Evolutionary conservation across 2,888 invertebrate species (phyloP).

Genomic region (Philaethria dido): DNA sequence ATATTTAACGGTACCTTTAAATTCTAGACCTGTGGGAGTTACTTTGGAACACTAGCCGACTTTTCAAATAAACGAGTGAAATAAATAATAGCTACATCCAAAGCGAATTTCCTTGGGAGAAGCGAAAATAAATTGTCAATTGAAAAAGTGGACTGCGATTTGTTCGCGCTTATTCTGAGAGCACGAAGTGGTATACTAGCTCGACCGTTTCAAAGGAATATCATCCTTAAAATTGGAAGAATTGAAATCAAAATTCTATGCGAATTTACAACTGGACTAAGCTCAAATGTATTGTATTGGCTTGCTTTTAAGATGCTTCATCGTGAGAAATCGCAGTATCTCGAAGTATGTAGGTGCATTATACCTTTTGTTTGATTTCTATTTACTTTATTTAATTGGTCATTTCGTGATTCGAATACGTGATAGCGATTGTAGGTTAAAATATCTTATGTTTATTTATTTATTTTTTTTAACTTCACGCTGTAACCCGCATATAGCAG

Average conservation of each 20-base stretch:
- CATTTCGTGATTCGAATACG: not conserved
- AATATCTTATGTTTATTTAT: no score
- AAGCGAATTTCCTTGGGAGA: conserved; percentile 24
- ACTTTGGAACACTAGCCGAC: not conserved
- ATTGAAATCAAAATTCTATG: not conserved
- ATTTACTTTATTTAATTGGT: not conserved
- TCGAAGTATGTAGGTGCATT: not conserved
- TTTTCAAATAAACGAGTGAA: conserved; percentile 25
- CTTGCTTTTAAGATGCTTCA: conserved; percentile 34
- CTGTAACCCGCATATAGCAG: no score
- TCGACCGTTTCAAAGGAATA: not conserved
- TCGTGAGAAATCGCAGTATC: conserved; percentile 36
- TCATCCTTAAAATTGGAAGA: not conserved
- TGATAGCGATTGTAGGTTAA: no score
- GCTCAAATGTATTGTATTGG: conserved; percentile 38
- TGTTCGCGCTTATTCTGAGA: conserved; percentile 33
- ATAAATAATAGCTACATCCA: conserved; percentile 26
- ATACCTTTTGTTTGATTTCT: not conserved
- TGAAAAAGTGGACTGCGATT: conserved; percentile 37
- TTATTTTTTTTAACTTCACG: no score
- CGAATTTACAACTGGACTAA: conserved; percentile 10
- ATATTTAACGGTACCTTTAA: not conserved
- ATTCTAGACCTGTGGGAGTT: not conserved
- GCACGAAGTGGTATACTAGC: conserved; percentile 12
- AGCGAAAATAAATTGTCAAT: conserved; percentile 36